Evolutionary conservation across 1,140 invertebrate species (phyloP).

Genomic region (Ruditapes philippinarum): DNA sequence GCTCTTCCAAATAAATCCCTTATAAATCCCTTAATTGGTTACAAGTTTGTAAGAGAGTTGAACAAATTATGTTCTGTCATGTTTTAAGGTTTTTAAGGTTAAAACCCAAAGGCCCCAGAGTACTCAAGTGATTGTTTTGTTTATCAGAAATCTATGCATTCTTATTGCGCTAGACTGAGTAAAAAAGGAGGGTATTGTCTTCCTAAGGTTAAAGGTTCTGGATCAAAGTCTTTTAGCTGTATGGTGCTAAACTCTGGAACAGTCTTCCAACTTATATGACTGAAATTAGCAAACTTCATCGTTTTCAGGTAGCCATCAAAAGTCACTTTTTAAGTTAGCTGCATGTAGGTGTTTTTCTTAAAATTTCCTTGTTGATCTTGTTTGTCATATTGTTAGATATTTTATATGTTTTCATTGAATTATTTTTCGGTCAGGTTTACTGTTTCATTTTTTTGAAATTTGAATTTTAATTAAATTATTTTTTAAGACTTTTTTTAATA

Average conservation of each 20-base stretch:
- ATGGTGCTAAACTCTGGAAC: slow-evolving; percentile 27
- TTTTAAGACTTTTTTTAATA: no score
- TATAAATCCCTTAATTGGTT: slow-evolving; percentile 14
- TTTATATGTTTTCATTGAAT: no score
- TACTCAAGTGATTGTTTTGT: slow-evolving; percentile 20
- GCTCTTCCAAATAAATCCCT: background rate
- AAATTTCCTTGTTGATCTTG: no score
- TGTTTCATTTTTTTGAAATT: no score
- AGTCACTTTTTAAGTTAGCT: no score
- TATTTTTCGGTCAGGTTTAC: no score
- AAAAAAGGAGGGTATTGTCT: background rate
- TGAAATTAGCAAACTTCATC: background rate
- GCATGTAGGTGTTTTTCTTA: no score
- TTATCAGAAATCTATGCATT: slow-evolving; percentile 28
- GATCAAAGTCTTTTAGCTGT: slow-evolving; percentile 1
- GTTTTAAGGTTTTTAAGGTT: slow-evolving; percentile 45
- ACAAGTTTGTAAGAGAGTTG: slow-evolving; percentile 11
- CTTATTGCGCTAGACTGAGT: slow-evolving; percentile 21
- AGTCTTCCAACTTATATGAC: background rate
- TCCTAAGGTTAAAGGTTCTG: slow-evolving; percentile 2
- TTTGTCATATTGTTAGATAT: no score
- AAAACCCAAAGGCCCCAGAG: background rate
- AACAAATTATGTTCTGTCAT: slow-evolving; percentile 38
- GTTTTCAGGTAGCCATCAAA: background rate
- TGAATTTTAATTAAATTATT: no score